Conservation (phyloP, 92 coral and sea anemone species). For the Anthopleura xanthogrammica region DNA sequence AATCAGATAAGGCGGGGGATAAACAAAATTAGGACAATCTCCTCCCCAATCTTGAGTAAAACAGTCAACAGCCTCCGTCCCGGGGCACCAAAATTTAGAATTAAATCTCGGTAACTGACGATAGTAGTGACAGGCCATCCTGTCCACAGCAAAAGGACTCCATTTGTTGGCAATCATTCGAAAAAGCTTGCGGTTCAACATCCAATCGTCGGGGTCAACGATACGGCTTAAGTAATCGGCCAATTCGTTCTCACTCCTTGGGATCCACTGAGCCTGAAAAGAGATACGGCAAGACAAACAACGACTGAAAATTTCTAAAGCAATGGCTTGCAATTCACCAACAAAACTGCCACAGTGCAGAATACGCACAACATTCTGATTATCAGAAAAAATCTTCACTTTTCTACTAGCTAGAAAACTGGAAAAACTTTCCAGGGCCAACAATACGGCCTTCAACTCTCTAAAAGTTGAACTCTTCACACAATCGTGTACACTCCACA, state of each 20-base stretch:
- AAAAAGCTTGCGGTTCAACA: constrained; percentile 29
- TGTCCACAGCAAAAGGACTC: constrained; percentile 59
- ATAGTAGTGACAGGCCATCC: constrained; percentile 47
- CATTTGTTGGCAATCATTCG: constrained; percentile 15
- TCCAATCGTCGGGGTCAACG: constrained; percentile 61
- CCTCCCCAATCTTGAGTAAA: constrained; percentile 52
- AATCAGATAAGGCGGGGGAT: constrained; percentile 50
- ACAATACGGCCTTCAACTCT: no score
- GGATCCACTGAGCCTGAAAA: constrained; percentile 57
- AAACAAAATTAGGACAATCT: constrained; percentile 24
- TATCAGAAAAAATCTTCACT: constrained; percentile 47
- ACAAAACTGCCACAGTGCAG: constrained; percentile 31
- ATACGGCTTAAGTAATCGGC: constrained; percentile 38
- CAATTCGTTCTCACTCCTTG: constrained; percentile 23
- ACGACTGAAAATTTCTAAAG: constrained; percentile 12
- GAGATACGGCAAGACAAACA: constrained; percentile 35
- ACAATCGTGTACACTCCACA: no score
- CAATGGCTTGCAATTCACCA: constrained; percentile 35
- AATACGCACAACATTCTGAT: constrained; percentile 45
- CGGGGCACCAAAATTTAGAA: constrained; percentile 53
- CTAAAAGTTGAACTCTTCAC: no score
- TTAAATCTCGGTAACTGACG: constrained; percentile 35
- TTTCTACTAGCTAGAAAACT: neutral
- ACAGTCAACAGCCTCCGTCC: constrained; percentile 55
- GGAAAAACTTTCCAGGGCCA: neutral